Base-by-base conservation (phyloP, 2,113 vertebrate species). In the Macrotis lagotis region DNA sequence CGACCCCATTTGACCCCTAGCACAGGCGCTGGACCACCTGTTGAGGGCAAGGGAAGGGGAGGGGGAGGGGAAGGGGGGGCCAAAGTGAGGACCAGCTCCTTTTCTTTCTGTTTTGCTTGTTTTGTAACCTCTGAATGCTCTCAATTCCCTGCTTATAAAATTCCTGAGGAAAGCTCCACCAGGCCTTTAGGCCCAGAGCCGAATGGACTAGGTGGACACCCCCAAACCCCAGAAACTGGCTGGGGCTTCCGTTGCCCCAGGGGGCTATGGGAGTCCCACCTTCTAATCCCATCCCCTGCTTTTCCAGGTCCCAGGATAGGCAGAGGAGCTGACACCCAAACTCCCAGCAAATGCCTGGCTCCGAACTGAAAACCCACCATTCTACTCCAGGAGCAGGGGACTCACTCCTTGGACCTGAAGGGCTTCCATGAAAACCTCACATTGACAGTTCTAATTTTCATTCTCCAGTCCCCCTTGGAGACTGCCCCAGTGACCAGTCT, bases 11-110 rank as follows among this genome's bases (percentile, higher is more conserved):
- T 48, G 93, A 91, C 93, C 95, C 93, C 95, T 88, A n/a, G 48
- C 88, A 88, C 95, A 93, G 93, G 94, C 91, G 25, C 93, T 95
- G 74, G 89, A 97, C 97, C 97, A 98, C 97, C 97, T 96, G 97
- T 97, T 96, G 97, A 96, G 95, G 89, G n/a, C n/a, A n/a, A n/a
- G n/a, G n/a, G n/a, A n/a, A n/a, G n/a, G 93, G 92, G 92, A 74
- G 48, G 92, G 83, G 50, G 92, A 90, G 95, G 48, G 94, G 94
- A 93, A 96, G 93, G 49, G 66, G 66, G 66, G 94, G 94, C 51
- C 93, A 96, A 96, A 66, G 91, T 47, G 92, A 94, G 92, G 89
- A 97, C 90, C 93, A 92, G 96, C 94, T 94, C 83, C 94, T 52
- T 59, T 96, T 96, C 66, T 90, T 93, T 97, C 93, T 94, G 93